Evolutionary conservation across 1,140 invertebrate species (phyloP).

Genomic region (Drosophila burlai): DNA sequence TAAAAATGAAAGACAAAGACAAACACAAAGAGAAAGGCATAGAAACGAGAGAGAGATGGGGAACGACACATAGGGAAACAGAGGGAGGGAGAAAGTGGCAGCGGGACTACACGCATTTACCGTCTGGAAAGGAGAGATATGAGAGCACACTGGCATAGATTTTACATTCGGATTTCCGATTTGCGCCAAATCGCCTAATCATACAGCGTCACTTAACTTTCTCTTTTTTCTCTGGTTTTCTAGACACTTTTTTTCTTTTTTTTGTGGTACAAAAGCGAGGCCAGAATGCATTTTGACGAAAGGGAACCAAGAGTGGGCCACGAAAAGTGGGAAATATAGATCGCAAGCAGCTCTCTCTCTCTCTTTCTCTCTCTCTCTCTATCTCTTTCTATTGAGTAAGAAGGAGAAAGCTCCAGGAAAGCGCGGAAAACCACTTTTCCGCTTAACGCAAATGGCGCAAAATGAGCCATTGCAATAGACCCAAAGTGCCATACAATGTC

Average conservation of each 20-base stretch:
- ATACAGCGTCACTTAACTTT: slow-evolving; percentile 20
- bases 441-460: slow-evolving; percentile 32
- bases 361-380: neutral
- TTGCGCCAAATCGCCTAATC: slow-evolving; percentile 69
- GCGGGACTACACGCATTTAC: slow-evolving; percentile 48
- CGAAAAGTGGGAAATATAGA: slow-evolving; percentile 7
- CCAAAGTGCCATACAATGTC: slow-evolving; percentile 27
- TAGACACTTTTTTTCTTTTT: neutral
- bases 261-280: neutral
- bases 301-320: neutral
- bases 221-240: neutral
- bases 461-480: slow-evolving; percentile 42
- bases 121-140: slow-evolving; percentile 27
- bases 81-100: neutral
- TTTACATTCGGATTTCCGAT: slow-evolving; percentile 56
- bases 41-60: neutral
- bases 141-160: slow-evolving; percentile 36
- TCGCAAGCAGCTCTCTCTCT: too few relatives aligned
- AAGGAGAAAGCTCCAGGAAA: neutral
- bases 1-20: slow-evolving; percentile 62
- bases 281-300: slow-evolving; percentile 10
- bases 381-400: neutral
- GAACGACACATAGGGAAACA: neutral
- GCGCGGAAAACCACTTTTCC: slow-evolving; percentile 23
- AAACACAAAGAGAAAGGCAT: slow-evolving; percentile 12